A percentile compares a stretch with the other conserved stretches of the same genome.
Conservation (phyloP, 1,140 invertebrate species). For the Zaprionus africanus region DNA sequence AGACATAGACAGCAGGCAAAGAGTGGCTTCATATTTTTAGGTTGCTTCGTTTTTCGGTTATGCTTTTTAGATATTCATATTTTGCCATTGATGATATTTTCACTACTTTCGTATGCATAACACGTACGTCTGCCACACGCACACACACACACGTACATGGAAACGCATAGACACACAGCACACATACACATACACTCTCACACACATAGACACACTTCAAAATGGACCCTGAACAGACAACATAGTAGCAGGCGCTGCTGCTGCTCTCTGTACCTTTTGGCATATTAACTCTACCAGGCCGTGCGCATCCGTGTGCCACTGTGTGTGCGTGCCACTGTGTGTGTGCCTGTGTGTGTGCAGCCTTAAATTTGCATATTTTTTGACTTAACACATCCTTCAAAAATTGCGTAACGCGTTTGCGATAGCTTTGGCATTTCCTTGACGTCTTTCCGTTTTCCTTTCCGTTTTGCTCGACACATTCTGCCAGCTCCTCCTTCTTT, state of each 20-base stretch:
- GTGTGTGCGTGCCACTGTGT: conserved; percentile 8
- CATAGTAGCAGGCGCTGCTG: background rate
- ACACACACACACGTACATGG: conserved; percentile 26
- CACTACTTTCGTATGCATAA: conserved; percentile 82
- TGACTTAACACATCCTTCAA: conserved; percentile 83
- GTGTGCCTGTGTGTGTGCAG: conserved; percentile 7
- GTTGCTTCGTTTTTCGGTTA: conserved; percentile 70
- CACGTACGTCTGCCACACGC: conserved; percentile 61
- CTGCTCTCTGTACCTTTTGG: conserved; percentile 48
- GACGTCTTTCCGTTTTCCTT: conserved; percentile 70
- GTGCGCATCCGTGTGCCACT: conserved; percentile 25
- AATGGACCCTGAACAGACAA: background rate
- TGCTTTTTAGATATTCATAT: conserved; percentile 83
- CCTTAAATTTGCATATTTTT: conserved; percentile 79
- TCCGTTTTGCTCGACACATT: conserved; percentile 42
- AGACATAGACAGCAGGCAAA: conserved; percentile 16
- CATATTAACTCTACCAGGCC: conserved; percentile 67
- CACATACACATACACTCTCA: conserved; percentile 29
- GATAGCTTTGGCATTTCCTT: conserved; percentile 82
- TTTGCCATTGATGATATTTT: conserved; percentile 82
- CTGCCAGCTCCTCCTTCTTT: background rate
- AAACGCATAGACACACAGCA: no score
- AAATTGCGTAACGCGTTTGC: conserved; percentile 81
- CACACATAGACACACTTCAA: background rate
- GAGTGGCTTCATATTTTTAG: conserved; percentile 47